Base-by-base conservation (phyloP, 2,888 invertebrate genomes). In the Drosophila pseudotalamancana region DNA sequence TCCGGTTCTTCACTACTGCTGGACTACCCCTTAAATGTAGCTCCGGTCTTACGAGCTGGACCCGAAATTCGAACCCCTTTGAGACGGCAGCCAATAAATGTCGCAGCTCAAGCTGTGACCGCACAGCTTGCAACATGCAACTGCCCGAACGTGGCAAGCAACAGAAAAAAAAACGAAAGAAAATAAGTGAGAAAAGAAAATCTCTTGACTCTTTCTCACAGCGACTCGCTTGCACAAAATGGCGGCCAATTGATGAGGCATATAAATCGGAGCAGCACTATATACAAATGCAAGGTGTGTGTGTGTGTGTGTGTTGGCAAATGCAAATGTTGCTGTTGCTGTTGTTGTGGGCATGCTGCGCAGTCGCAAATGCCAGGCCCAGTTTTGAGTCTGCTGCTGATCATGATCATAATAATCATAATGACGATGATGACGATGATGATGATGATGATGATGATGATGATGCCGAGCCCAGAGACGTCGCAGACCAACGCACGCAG, bases 281-380 rank as follows among this genome's bases (percentile, higher is more conserved):
- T 39, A 42, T 34, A 53, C 14, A 11, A 6, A 43, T 45, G n/a
- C 6, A n/a, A 40, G 3, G 8, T 4, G 14, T 6, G 14, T 29
- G 27, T 34, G 35, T 54, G 45, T 63, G 29, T 71, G 19, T 40
- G 32, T 51, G 43, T 19, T 51, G 23, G 31, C 14, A 34, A 50
- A 75, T 75, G 72, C 71, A 59, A 75, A 72, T 69, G 43, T 25
- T 35, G 65, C 16, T 42, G 65, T 2, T 34, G n/a, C n/a, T n/a
- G n/a, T n/a, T n/a, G 49, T 25, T 67, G 68, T 72, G 61, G 71
- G 59, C 76, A 61, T 62, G 77, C 72, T 80, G 77, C 84, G 77
- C 72, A 77, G 68, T 43, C 51, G 54, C 49, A 64, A 31, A 34
- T 68, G 65, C 72, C 53, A 54, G 46, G 65, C 61, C 57, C 61